These are phyloP conservation scores for Notamacropus eugenii DNA, from an alignment of 2,797 vertebrate species.

Conservation along the genomic window DNA sequence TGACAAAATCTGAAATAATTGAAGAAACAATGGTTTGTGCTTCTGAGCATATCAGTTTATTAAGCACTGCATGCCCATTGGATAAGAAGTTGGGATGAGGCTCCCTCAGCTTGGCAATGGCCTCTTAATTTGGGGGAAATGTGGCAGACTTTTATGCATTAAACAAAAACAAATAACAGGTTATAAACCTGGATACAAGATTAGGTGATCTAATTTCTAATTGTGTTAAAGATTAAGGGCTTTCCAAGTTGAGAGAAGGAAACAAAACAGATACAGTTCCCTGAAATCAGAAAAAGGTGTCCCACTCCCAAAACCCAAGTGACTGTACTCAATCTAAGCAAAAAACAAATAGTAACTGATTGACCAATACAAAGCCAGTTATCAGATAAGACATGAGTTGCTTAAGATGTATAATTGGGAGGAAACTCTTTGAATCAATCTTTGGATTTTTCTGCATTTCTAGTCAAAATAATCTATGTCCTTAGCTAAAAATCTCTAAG, in stretches of 20 bases:
- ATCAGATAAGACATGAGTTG: neutral
- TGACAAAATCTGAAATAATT: neutral
- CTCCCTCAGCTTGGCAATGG: neutral
- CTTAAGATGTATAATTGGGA: neutral
- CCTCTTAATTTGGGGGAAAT: neutral
- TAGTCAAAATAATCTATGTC: neutral
- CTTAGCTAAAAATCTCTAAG: neutral
- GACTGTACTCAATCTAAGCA: neutral
- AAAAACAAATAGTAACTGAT: neutral
- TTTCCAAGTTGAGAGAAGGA: neutral
- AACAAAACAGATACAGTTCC: neutral
- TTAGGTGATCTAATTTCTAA: neutral
- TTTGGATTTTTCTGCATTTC: neutral
- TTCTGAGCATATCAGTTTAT: neutral
- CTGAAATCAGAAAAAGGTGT: neutral
- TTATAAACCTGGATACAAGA: neutral
- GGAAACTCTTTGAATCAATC: neutral
- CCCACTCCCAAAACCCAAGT: neutral
- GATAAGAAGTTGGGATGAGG: neutral
- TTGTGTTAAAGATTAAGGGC: neutral
- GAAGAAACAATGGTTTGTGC: neutral
- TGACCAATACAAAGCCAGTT: neutral
- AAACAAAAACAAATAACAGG: neutral
- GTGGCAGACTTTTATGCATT: neutral
- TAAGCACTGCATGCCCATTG: neutral